Conservation (phyloP, 2,797 vertebrate genomes). For the Pseudochirops cupreus region DNA sequence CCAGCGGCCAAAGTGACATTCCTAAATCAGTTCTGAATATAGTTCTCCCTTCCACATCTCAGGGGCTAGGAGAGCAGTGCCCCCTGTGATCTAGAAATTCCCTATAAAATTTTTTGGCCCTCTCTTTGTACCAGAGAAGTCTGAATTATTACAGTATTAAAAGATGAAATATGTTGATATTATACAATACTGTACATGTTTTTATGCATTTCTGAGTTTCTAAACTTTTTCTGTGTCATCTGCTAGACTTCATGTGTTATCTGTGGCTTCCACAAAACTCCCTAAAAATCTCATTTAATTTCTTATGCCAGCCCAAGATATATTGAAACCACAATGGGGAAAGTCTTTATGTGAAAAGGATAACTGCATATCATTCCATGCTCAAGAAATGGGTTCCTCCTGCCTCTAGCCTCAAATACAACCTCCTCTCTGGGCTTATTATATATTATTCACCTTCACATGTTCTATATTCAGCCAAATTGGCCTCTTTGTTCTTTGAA, state of each 20-base stretch:
- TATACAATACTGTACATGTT: neutral
- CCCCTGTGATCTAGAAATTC: neutral
- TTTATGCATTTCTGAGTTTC: neutral
- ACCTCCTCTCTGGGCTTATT: too few species aligned
- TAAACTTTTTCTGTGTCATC: neutral
- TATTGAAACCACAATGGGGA: too few species aligned
- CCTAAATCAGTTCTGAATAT: neutral
- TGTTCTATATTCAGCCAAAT: neutral
- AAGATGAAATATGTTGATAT: neutral
- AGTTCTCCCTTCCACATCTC: neutral
- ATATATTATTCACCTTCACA: neutral
- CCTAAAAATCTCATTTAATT: neutral
- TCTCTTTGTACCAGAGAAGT: neutral
- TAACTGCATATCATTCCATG: too few species aligned
- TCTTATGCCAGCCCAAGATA: neutral
- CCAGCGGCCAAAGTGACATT: neutral
- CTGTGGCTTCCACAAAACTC: neutral
- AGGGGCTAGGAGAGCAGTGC: too few species aligned
- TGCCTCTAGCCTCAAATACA: too few species aligned
- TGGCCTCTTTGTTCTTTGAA: neutral
- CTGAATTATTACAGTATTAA: neutral
- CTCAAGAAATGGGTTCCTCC: too few species aligned
- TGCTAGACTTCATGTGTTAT: neutral
- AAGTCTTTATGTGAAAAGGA: too few species aligned
- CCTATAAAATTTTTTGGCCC: too few species aligned